Conservation (phyloP, 2,113 vertebrate species). For the Varanus salvator region DNA sequence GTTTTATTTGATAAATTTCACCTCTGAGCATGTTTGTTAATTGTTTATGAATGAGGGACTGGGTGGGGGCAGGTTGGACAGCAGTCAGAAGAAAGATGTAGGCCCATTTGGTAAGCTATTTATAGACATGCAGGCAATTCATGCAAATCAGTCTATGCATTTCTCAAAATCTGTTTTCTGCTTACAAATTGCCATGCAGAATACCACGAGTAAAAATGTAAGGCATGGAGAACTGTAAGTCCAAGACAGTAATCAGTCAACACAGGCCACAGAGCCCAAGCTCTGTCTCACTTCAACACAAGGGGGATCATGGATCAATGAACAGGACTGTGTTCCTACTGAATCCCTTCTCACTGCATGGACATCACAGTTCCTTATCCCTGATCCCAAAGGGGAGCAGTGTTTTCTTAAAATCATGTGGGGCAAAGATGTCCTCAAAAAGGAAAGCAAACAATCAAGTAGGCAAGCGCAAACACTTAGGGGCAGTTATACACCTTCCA, state of each 20-base stretch:
- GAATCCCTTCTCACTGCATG: not conserved
- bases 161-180: not conserved
- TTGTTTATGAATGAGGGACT: conserved; percentile 41
- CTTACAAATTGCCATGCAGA: not conserved
- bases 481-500: no score
- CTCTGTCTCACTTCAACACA: not conserved
- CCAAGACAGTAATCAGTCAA: not conserved
- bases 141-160: conserved; percentile 40
- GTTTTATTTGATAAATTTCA: conserved; percentile 34
- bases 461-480: not conserved
- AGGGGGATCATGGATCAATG: not conserved
- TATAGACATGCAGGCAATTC: conserved; percentile 40
- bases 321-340: not conserved
- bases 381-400: not conserved
- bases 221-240: not conserved
- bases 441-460: not conserved
- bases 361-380: not conserved
- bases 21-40: conserved; percentile 26
- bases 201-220: not conserved
- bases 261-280: not conserved
- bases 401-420: not conserved
- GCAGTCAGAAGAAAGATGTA: conserved; percentile 5
- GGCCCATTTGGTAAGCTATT: conserved; percentile 42
- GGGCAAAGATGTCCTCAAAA: not conserved
- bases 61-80: not conserved